Evolutionary conservation across 2,888 invertebrate genomes (phyloP).

Genomic region (Scelioninae gen. 1): DNA sequence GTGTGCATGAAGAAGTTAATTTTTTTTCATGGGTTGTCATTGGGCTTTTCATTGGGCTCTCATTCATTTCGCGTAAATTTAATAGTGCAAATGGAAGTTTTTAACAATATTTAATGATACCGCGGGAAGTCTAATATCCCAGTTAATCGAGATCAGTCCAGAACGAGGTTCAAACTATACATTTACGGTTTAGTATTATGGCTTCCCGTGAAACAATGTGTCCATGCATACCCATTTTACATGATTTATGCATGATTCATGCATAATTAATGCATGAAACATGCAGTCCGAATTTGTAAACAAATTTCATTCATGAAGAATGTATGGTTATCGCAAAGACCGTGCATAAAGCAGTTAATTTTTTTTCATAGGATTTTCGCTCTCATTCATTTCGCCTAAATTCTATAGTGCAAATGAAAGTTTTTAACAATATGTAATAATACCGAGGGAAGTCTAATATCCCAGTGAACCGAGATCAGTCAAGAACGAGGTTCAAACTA

Average conservation of each 20-base stretch:
- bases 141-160: background rate
- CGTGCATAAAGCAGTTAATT: no score
- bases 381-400: slow-evolving; percentile 14
- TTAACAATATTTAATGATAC: slow-evolving; percentile 34
- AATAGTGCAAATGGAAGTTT: slow-evolving; percentile 29
- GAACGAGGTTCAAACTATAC: background rate
- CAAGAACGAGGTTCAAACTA: background rate
- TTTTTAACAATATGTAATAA: slow-evolving; percentile 40
- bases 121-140: background rate
- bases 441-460: background rate
- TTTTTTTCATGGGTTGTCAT: no score
- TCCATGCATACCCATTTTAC: no score
- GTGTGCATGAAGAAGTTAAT: no score
- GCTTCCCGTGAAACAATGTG: no score
- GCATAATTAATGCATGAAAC: no score
- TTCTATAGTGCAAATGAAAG: slow-evolving; percentile 24
- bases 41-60: no score
- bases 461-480: background rate
- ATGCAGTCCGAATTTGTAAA: no score
- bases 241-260: no score
- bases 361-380: no score
- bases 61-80: slow-evolving; percentile 22
- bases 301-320: no score
- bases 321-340: no score
- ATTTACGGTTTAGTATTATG: slow-evolving; percentile 28